Evolutionary conservation across 2,888 invertebrate species (phyloP).

Genomic region (Nipponacmea schrenckii): DNA sequence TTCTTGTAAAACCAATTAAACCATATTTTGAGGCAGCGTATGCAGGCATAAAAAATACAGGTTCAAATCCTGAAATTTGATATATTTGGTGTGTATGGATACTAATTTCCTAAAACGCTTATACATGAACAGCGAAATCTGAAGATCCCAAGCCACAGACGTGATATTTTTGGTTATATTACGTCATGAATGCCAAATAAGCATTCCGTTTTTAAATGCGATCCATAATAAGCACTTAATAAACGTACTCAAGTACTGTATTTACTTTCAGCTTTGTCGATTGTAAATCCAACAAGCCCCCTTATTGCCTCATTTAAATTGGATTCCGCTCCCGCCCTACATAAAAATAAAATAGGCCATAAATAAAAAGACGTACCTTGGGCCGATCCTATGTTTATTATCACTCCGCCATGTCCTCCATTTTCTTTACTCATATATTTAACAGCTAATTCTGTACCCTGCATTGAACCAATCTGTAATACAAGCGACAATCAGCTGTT

Average conservation of each 20-base stretch:
- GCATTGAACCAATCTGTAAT: neutral
- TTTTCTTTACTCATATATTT: neutral
- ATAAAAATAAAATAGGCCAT: too few species aligned
- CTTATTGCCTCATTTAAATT: too few species aligned
- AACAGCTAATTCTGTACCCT: neutral
- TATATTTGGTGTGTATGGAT: neutral
- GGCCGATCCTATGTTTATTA: neutral
- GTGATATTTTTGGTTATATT: too few species aligned
- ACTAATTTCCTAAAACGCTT: neutral
- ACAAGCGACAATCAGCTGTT: neutral
- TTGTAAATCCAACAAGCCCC: too few species aligned
- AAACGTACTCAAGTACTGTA: too few species aligned
- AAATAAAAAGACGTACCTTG: neutral
- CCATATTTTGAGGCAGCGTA: neutral
- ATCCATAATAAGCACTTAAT: too few species aligned
- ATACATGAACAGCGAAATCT: too few species aligned
- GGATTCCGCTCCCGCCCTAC: too few species aligned
- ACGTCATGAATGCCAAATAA: too few species aligned
- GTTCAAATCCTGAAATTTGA: neutral
- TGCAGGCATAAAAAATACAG: neutral
- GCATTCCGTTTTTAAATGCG: too few species aligned
- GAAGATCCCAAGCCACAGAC: too few species aligned
- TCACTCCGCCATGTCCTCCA: neutral
- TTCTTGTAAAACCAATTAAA: conserved; percentile 1
- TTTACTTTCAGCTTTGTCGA: too few species aligned